Base-by-base conservation (phyloP, 2,888 invertebrate genomes). In the Idaea straminata region DNA sequence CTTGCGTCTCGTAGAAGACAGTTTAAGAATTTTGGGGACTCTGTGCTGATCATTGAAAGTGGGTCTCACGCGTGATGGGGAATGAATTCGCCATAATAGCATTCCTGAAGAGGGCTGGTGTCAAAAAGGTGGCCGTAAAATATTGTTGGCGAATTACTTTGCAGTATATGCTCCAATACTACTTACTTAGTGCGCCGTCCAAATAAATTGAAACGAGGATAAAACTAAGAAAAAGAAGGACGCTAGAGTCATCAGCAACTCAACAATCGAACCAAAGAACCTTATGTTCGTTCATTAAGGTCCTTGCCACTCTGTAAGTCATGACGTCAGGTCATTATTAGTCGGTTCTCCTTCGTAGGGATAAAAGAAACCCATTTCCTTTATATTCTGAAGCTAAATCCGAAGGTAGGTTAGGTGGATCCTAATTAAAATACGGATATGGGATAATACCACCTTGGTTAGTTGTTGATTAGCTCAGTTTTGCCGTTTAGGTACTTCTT, bases 391-490 rank as follows among this genome's bases (percentile, higher is more conserved):
- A 47, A 47, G 47, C 47, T 47, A 10, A 47, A 47, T 47, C 47
- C 47, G 0, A 47, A 47, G 47, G 47, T 47, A 47, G 38, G 38
- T 38, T 38, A 38, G 38, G 38, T 38, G 13, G 47, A 47, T 47
- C 13, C 47, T 47, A 47, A 47, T 47, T 47, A 47, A 47, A 47
- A 47, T 47, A 47, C 7, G 47, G 47, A 7, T 47, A 47, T 13
- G 47, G 13, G 47, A 47, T 47, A 47, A 47, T 47, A 47, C 47
- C 13, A 13, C 47, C 10, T 47, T 47, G 47, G 47, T 47, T 47
- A 47, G 47, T 47, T 47, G 47, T 47, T 47, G 47, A 47, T 47
- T 47, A 47, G 47, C 47, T 47, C 47, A 47, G 47, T 47, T 47
- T 4, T 25, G 25, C 25, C 25, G 25, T 25, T 25, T 25, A 25